These are phyloP conservation scores for Otis tarda DNA, from an alignment of 2,113 vertebrate species.

Conservation along the genomic window DNA sequence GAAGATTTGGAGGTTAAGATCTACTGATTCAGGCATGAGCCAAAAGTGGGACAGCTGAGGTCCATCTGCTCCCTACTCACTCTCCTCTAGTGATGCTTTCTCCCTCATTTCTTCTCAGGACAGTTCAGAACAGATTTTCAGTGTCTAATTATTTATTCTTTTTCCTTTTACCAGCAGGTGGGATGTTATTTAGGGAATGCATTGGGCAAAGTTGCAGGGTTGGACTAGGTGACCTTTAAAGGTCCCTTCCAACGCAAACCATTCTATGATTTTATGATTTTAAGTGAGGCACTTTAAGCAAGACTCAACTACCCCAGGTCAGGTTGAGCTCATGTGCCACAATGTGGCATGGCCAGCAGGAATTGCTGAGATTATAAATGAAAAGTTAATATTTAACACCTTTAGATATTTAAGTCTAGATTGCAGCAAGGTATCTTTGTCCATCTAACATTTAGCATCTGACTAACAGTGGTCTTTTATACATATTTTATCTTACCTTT, in stretches of 20 bases:
- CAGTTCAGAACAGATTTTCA: not conserved
- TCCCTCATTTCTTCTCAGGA: not conserved
- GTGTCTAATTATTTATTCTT: not conserved
- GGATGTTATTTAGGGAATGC: not conserved
- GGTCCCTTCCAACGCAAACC: not conserved
- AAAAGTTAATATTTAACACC: not conserved
- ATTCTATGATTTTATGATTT: not conserved
- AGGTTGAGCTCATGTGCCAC: not conserved
- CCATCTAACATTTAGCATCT: not conserved
- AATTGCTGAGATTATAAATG: not conserved
- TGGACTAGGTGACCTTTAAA: not conserved
- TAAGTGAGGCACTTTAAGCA: not conserved
- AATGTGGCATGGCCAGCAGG: not conserved
- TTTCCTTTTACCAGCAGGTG: not conserved
- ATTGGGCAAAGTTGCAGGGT: fast-evolving
- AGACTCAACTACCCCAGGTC: not conserved
- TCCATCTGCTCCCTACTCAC: not conserved
- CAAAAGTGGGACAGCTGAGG: not conserved
- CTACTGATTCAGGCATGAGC: not conserved
- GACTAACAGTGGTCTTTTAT: not conserved
- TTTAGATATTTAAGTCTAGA: not conserved
- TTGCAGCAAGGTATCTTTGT: not conserved
- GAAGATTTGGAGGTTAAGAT: not conserved
- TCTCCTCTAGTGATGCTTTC: not conserved
- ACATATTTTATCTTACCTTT: not conserved